Evolutionary conservation across 2,797 vertebrate genomes (phyloP).

Genomic region (Epinephelus coioides): DNA sequence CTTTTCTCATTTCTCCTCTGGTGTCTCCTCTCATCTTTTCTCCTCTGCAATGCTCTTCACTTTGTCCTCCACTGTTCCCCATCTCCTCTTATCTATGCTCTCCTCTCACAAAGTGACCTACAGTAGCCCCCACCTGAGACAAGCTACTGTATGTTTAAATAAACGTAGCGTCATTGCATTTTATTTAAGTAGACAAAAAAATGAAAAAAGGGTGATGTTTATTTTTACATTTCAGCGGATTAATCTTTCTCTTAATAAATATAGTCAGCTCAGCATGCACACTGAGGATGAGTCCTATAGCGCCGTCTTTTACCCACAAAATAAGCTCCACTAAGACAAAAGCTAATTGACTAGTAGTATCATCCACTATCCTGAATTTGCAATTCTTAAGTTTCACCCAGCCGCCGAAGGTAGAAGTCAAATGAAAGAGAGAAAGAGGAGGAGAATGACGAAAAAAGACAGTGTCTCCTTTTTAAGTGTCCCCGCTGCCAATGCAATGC

Average conservation of each 20-base stretch:
- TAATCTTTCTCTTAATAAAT: slow-evolving; percentile 2
- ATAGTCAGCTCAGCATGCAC: slow-evolving; percentile 4
- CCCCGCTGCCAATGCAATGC: slow-evolving; percentile 80
- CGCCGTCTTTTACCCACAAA: slow-evolving; percentile 13
- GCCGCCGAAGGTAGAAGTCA: slow-evolving; percentile 66
- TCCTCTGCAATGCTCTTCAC: slow-evolving; percentile 65
- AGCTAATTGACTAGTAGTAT: slow-evolving; percentile 53
- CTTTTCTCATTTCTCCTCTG: slow-evolving; percentile 60
- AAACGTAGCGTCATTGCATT: slow-evolving; percentile 7
- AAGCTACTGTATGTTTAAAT: slow-evolving; percentile 11
- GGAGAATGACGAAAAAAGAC: slow-evolving; percentile 59
- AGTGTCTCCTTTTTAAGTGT: slow-evolving; percentile 78
- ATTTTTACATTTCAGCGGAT: slow-evolving; percentile 2
- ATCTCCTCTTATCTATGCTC: slow-evolving; percentile 46
- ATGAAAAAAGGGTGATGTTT: too few relatives aligned
- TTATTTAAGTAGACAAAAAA: neutral
- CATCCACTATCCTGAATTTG: slow-evolving; percentile 51
- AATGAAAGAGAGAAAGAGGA: slow-evolving; percentile 72
- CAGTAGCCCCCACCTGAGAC: slow-evolving; percentile 23
- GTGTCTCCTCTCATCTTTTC: slow-evolving; percentile 57
- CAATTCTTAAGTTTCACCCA: slow-evolving; percentile 57
- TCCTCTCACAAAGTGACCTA: slow-evolving; percentile 55
- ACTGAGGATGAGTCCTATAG: slow-evolving; percentile 7
- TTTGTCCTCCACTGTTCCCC: slow-evolving; percentile 57
- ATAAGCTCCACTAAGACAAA: slow-evolving; percentile 34